Percentiles rank a stretch among this genome's conserved stretches.
Evolutionary conservation across 1,140 invertebrate species (phyloP).

Genomic region (Agrilus planipennis): DNA sequence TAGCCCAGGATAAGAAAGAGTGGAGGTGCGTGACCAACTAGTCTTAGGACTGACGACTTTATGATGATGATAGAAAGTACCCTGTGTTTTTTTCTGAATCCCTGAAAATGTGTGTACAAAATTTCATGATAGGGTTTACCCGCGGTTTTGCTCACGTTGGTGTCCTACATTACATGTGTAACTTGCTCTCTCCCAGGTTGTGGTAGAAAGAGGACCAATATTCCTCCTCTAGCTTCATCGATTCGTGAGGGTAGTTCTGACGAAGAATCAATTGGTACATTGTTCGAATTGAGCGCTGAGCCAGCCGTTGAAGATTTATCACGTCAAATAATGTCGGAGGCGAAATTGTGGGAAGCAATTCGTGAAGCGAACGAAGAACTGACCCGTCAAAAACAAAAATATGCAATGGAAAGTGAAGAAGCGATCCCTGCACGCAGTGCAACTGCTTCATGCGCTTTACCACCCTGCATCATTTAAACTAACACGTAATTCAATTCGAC

Average conservation of each 20-base stretch:
- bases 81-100: no score
- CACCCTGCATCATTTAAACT: constrained; percentile 31
- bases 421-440: constrained; percentile 18
- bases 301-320: constrained; percentile 58
- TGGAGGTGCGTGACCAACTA: no score
- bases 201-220: constrained; percentile 47
- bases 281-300: constrained; percentile 52
- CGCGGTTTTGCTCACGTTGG: no score
- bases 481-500: no score
- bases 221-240: constrained; percentile 36
- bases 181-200: constrained; percentile 45
- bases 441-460: constrained; percentile 24
- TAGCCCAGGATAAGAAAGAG: no score
- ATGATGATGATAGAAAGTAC: no score
- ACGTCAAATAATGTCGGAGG: constrained; percentile 61
- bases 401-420: constrained; percentile 19
- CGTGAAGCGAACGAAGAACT: constrained; percentile 59
- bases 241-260: constrained; percentile 24
- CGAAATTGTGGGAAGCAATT: constrained; percentile 63
- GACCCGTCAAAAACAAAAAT: constrained; percentile 41
- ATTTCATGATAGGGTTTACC: no score
- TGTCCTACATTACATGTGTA: no score
- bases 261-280: constrained; percentile 48
- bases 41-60: no score
- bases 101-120: no score